phyloP scores from a whole-genome alignment of 2,113 vertebrate species.

The Synchiropus splendidus region DNA sequence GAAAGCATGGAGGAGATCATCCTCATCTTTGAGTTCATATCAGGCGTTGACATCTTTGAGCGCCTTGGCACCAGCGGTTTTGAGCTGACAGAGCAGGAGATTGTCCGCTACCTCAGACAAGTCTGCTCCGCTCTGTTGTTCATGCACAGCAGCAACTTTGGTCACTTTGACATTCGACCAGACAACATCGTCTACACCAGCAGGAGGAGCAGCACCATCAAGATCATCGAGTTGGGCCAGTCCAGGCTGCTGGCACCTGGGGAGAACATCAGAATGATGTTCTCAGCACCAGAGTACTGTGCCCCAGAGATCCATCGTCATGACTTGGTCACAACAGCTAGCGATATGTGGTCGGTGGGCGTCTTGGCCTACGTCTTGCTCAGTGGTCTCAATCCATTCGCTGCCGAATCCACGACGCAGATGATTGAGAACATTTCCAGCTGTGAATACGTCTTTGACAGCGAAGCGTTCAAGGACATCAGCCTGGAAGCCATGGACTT shows the following conservation, averaged over 20 bases:
- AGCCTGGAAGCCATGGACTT: constrained; percentile 94
- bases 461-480: constrained; percentile 89
- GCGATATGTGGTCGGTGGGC: constrained; percentile 98
- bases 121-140: constrained; percentile 84
- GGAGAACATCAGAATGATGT: constrained; percentile 88
- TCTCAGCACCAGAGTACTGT: constrained; percentile 88
- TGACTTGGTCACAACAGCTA: constrained; percentile 84
- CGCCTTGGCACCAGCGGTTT: constrained; percentile 83
- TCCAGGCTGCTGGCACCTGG: constrained; percentile 85
- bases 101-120: constrained; percentile 84
- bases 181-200: constrained; percentile 94
- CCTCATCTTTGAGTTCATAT: constrained; percentile 95
- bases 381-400: constrained; percentile 91
- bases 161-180: constrained; percentile 91
- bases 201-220: constrained; percentile 79
- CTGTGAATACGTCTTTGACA: constrained; percentile 89
- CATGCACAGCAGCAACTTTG: constrained; percentile 82
- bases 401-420: constrained; percentile 88
- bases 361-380: constrained; percentile 88
- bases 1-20: constrained; percentile 95
- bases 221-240: constrained; percentile 96
- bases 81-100: constrained; percentile 91
- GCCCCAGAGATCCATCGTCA: constrained; percentile 92
- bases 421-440: constrained; percentile 87
- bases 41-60: constrained; percentile 95